Evolutionary conservation across 2,113 vertebrate species (phyloP).

Genomic region (Alethe diademata): DNA sequence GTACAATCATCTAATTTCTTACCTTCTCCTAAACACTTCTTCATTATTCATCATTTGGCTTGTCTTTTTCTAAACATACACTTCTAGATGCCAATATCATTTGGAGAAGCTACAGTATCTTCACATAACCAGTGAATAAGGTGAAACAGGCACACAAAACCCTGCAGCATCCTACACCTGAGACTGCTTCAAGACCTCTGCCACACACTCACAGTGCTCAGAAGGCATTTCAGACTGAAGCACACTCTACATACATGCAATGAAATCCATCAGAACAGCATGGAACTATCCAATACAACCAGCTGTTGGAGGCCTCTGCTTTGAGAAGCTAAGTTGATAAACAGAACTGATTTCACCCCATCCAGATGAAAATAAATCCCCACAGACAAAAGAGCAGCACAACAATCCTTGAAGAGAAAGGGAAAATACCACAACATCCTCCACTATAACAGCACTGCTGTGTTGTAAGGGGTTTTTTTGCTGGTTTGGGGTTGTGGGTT

Average conservation of each 20-base stretch:
- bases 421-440: background rate
- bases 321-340: background rate
- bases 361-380: background rate
- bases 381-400: background rate
- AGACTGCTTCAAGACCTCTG: background rate
- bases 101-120: background rate
- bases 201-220: background rate
- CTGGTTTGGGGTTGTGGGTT: rapidly evolving
- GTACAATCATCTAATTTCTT: background rate
- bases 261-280: background rate
- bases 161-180: background rate
- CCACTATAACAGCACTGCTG: background rate
- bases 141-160: background rate
- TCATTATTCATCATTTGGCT: background rate
- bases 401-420: background rate
- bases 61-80: background rate
- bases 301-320: background rate
- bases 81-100: background rate
- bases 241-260: rapidly evolving
- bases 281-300: background rate
- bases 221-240: background rate
- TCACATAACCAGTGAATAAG: background rate
- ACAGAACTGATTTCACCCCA: background rate
- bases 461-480: rapidly evolving
- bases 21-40: background rate